Evolutionary conservation across 2,888 invertebrate genomes (phyloP).

Genomic region (Sussaba pulchella): DNA sequence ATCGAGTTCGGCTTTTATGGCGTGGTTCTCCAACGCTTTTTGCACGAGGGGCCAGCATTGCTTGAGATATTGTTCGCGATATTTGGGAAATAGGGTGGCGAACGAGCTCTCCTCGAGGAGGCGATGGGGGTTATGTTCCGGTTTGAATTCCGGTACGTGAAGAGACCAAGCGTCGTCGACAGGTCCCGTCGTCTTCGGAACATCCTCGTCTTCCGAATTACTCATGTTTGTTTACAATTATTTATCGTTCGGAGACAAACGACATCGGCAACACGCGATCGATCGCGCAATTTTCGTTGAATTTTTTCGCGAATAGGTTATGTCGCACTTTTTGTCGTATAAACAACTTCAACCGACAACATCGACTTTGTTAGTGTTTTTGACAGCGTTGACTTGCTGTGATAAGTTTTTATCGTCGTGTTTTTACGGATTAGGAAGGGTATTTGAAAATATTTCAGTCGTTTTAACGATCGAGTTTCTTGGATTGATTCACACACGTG

Average conservation of each 20-base stretch:
- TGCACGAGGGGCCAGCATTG: slow-evolving; percentile 98
- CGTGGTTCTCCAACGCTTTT: slow-evolving; percentile 92
- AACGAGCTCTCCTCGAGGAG: slow-evolving; percentile 97
- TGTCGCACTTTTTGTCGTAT: neutral
- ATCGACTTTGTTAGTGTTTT: neutral
- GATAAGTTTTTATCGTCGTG: neutral
- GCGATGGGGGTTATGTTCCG: slow-evolving; percentile 95
- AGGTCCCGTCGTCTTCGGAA: slow-evolving; percentile 84
- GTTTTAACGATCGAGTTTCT: neutral
- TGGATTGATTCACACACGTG: slow-evolving; percentile 21
- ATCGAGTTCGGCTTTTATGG: slow-evolving; percentile 95
- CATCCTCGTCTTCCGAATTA: slow-evolving; percentile 81
- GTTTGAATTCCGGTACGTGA: slow-evolving; percentile 94
- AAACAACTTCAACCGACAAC: no score
- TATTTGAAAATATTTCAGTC: slow-evolving; percentile 5
- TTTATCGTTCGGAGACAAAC: neutral
- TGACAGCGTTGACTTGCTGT: neutral
- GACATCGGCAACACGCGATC: no score
- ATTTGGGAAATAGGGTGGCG: slow-evolving; percentile 98
- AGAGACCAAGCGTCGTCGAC: slow-evolving; percentile 94
- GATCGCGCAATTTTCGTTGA: neutral
- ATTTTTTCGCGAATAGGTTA: slow-evolving; percentile 20
- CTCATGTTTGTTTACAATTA: slow-evolving; percentile 71
- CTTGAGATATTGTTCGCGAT: slow-evolving; percentile 97
- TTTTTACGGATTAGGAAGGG: neutral